Percentiles rank a stretch among this genome's conserved stretches.
These are phyloP conservation scores for Leuciscus idus DNA, from an alignment of 2,113 vertebrate genomes.

Conservation along the genomic window DNA sequence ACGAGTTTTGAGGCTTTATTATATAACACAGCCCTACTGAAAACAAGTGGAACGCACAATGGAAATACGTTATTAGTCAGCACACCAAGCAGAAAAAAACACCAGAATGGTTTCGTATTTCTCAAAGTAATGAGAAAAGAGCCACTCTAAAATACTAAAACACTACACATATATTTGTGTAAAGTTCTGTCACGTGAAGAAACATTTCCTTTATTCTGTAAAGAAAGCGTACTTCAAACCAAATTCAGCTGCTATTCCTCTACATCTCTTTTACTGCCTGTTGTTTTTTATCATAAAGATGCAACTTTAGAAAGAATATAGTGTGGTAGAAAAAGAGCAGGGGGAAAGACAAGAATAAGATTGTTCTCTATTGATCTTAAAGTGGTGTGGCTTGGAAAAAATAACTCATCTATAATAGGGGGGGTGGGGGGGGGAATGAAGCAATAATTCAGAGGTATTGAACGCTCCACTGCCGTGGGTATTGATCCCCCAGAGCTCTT, in stretches of 20 bases:
- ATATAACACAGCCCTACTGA: slow-evolving; percentile 23
- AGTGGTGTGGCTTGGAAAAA: slow-evolving; percentile 80
- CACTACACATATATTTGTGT: background rate
- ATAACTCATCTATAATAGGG: slow-evolving; percentile 97
- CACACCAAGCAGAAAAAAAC: slow-evolving; percentile 21
- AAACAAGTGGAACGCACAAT: slow-evolving; percentile 22
- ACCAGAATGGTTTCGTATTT: background rate
- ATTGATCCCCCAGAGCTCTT: slow-evolving; percentile 84
- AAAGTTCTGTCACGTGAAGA: background rate
- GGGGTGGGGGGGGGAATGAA: slow-evolving; percentile 88
- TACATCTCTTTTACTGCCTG: background rate
- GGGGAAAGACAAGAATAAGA: slow-evolving; percentile 80
- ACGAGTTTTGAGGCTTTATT: slow-evolving; percentile 15
- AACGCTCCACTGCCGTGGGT: slow-evolving; percentile 86
- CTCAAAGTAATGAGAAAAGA: background rate
- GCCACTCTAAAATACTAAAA: background rate
- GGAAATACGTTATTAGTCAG: slow-evolving; percentile 26
- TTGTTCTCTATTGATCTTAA: slow-evolving; percentile 92
- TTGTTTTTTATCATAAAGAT: slow-evolving; percentile 34
- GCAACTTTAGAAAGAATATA: slow-evolving; percentile 21
- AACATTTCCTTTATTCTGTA: background rate
- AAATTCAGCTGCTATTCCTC: background rate
- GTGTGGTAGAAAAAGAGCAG: slow-evolving; percentile 15
- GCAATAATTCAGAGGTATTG: slow-evolving; percentile 98
- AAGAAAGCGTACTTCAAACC: background rate